Evolutionary conservation across 2,113 vertebrate genomes (phyloP).

Genomic region (Promerops cafer): DNA sequence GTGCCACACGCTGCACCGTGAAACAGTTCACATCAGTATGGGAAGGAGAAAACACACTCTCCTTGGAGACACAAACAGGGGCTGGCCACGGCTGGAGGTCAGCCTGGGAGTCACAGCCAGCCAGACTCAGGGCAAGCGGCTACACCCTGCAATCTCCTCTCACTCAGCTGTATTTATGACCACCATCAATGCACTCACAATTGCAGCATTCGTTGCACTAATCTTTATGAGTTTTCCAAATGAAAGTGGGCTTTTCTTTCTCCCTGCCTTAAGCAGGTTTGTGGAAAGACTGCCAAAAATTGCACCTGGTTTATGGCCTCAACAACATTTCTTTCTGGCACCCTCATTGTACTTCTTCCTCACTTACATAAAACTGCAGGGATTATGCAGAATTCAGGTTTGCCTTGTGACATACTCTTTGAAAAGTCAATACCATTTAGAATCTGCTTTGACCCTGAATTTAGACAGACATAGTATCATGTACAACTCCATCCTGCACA

Average conservation of each 20-base stretch:
- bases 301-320: not conserved
- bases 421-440: not conserved
- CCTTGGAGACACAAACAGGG: not conserved
- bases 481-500: not conserved
- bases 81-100: not conserved
- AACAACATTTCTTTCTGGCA: not conserved
- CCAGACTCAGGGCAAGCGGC: not conserved
- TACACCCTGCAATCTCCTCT: not conserved
- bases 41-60: not conserved
- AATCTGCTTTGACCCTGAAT: conserved; percentile 30
- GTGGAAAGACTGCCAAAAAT: not conserved
- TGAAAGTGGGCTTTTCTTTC: not conserved
- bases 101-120: not conserved
- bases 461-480: not conserved
- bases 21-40: not conserved
- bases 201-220: not conserved
- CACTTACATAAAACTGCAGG: not conserved
- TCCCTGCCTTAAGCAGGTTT: not conserved
- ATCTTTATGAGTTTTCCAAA: not conserved
- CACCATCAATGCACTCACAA: not conserved
- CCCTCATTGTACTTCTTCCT: not conserved
- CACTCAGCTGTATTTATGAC: not conserved
- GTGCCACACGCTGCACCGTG: not conserved
- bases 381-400: conserved; percentile 9
- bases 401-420: conserved; percentile 12